These are phyloP conservation scores for Dascillus cervinus DNA, from an alignment of 2,888 invertebrate species.

Conservation along the genomic window DNA sequence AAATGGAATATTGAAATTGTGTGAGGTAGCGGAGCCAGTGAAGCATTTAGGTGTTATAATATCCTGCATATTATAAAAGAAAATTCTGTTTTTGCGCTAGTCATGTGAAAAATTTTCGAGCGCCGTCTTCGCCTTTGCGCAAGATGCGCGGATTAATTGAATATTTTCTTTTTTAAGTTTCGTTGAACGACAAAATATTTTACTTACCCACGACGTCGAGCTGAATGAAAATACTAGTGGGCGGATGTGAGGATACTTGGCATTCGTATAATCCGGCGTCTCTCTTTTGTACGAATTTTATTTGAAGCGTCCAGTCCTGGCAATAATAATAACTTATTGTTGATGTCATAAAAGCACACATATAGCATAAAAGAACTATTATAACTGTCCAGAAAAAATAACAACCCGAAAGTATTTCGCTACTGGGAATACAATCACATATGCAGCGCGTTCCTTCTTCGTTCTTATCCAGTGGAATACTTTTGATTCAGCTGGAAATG, in stretches of 20 bases:
- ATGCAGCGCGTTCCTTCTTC: slow-evolving; percentile 12
- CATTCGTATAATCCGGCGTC: slow-evolving; percentile 86
- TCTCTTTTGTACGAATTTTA: slow-evolving; percentile 77
- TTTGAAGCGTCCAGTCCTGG: slow-evolving; percentile 87
- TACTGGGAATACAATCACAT: too few relatives aligned
- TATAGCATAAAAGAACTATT: too few relatives aligned
- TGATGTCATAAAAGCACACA: too few relatives aligned
- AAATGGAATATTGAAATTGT: too few relatives aligned
- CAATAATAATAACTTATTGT: slow-evolving; percentile 9
- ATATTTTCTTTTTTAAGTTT: background rate
- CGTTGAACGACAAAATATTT: slow-evolving; percentile 1
- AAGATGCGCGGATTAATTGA: background rate
- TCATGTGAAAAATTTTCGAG: too few relatives aligned
- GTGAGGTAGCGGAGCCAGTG: too few relatives aligned
- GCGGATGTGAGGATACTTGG: slow-evolving; percentile 87
- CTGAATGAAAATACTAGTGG: slow-evolving; percentile 78
- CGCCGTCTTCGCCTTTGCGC: too few relatives aligned
- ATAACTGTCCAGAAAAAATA: too few relatives aligned
- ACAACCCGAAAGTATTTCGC: too few relatives aligned
- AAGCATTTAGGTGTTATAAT: too few relatives aligned
- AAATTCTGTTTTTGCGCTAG: too few relatives aligned
- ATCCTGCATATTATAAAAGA: too few relatives aligned
- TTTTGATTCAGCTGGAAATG: slow-evolving; percentile 15
- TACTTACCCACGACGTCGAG: slow-evolving; percentile 82
- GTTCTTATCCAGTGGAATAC: slow-evolving; percentile 13